Percentiles rank a stretch among this genome's conserved stretches.
Conservation (phyloP, 2,797 vertebrate genomes). For the Discoglossus pictus region DNA sequence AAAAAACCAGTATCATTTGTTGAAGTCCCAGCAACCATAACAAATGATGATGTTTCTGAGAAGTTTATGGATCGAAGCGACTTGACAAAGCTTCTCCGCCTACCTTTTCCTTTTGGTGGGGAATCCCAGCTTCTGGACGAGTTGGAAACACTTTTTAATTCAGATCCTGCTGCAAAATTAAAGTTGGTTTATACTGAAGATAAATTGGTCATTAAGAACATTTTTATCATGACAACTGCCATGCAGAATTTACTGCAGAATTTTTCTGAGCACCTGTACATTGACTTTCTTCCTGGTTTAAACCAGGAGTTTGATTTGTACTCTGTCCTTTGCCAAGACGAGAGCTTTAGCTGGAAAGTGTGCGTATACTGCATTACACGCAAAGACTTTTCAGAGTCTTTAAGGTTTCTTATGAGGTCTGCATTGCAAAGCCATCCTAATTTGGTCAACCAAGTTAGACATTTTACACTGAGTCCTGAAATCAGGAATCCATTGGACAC, state of each 20-base stretch:
- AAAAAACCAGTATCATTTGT: slow-evolving; percentile 21
- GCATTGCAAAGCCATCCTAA: slow-evolving; percentile 14
- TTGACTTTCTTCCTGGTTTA: slow-evolving; percentile 22
- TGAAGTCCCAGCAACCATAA: slow-evolving; percentile 2
- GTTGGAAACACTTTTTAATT: slow-evolving; percentile 42
- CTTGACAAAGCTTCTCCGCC: slow-evolving; percentile 39
- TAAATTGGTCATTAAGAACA: slow-evolving; percentile 33
- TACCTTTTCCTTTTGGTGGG: slow-evolving; percentile 31
- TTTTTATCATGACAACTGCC: slow-evolving; percentile 40
- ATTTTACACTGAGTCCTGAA: slow-evolving; percentile 33
- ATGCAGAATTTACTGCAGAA: slow-evolving; percentile 34
- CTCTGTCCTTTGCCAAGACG: slow-evolving; percentile 40
- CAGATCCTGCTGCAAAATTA: slow-evolving; percentile 38
- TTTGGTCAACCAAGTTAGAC: slow-evolving; percentile 23
- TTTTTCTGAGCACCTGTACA: slow-evolving; percentile 26
- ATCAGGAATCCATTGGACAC: slow-evolving; percentile 17
- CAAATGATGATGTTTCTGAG: slow-evolving; percentile 23
- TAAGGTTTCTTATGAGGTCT: slow-evolving; percentile 29
- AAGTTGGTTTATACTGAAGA: slow-evolving; percentile 37
- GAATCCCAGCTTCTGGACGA: slow-evolving; percentile 44
- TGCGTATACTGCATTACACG: slow-evolving; percentile 34
- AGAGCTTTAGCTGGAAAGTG: slow-evolving; percentile 33
- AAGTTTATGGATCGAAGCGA: slow-evolving; percentile 44
- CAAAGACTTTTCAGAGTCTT: slow-evolving; percentile 10
- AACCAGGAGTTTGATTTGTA: slow-evolving; percentile 47